Evolutionary conservation across 2,797 vertebrate genomes (phyloP), one percentile per base, ranked within the genome.

Genomic region (Mormyrus proboscirostris): DNA sequence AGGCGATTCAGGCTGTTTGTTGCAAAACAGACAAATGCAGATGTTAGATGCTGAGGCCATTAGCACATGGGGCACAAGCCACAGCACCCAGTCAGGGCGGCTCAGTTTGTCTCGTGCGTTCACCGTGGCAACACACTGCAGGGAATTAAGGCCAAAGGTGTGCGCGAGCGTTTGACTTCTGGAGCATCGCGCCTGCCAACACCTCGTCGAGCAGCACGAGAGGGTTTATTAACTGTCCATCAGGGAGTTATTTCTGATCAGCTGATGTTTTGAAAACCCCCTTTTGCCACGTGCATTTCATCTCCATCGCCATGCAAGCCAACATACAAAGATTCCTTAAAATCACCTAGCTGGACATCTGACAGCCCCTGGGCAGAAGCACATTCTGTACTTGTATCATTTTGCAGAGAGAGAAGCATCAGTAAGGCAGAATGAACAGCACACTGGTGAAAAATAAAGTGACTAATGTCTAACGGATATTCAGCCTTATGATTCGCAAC

Each of bases 1-100:
- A 90, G 98, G 98, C 89, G 97, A 99, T 94, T 99, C 98, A 91
- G 98, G 97, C 98, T 99, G 98, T 96, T 96, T 93, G 92, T 96
- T 93, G 94, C 93, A 97, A 96, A 98, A 97, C 96, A 84, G n/a
- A 98, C 92, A 98, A 96, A 98, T 57, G 94, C 91, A 97, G 91
- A 93, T 83, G 95, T 98, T 98, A 99, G 96, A 96, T 90, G 93
- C 41, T 50, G 82, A 9, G 82, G 44, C 19, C 50, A 88, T 91
- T 87, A 90, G 91, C 83, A 92, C 89, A 92, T 47, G 49, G 6
- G 86, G 41, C 19, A 92, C 73, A 92, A 82, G 90, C 88, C 89
- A 93, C 29, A 90, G 59, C 10, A 1, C n/a, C 65, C 41, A 16
- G 0, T 16, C 59, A 7, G 65, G 41, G 53, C 4, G 2, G 6